Evolutionary conservation across 2,797 vertebrate genomes (phyloP).

Genomic region (Molothrus ater): DNA sequence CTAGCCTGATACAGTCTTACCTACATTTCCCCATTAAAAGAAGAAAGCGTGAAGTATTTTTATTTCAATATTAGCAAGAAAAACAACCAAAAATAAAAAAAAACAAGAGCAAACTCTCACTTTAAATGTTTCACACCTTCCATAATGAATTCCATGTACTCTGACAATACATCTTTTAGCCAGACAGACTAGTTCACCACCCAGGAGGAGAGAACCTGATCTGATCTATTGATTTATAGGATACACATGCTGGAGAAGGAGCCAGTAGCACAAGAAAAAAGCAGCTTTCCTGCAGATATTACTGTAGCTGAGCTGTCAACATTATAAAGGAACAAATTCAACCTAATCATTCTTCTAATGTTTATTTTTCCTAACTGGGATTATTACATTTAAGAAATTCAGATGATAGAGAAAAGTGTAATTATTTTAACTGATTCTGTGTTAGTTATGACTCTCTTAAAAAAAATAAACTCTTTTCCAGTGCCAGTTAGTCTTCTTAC

Average conservation of each 20-base stretch:
- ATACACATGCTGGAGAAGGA: background rate
- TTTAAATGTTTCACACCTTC: background rate
- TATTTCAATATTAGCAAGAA: background rate
- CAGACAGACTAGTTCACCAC: background rate
- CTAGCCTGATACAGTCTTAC: background rate
- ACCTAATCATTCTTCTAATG: background rate
- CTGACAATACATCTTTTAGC: background rate
- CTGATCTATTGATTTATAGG: background rate
- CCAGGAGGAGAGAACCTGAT: background rate
- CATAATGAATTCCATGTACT: background rate
- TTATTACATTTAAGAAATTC: background rate
- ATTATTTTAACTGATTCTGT: conserved; percentile 20
- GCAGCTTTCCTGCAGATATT: background rate
- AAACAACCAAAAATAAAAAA: background rate
- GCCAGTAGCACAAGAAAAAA: background rate
- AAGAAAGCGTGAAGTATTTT: background rate
- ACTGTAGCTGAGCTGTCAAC: background rate
- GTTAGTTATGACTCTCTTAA: background rate
- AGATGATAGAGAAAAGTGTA: background rate
- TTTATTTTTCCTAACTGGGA: conserved; percentile 1
- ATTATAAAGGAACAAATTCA: background rate
- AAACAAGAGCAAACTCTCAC: background rate
- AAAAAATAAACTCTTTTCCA: background rate
- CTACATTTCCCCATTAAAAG: background rate
- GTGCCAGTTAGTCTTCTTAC: background rate